Evolutionary conservation across 1,140 invertebrate genomes (phyloP).

Genomic region (Subanguina moxae): DNA sequence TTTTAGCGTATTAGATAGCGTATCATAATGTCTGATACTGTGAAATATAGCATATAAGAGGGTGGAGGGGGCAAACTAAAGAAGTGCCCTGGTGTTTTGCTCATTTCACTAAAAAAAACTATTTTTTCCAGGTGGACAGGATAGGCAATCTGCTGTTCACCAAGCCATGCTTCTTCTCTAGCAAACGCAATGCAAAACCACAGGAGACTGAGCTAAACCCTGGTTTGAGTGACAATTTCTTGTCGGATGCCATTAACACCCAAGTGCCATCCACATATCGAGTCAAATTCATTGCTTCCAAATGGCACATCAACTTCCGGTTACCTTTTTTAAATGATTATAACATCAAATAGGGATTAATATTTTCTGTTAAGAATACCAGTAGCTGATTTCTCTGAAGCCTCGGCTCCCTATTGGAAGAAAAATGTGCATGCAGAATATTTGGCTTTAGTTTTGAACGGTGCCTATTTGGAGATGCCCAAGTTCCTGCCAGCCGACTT

Average conservation of each 20-base stretch:
- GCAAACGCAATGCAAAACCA: neutral
- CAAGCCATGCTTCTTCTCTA: slow-evolving; percentile 21
- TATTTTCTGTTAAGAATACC: slow-evolving; percentile 31
- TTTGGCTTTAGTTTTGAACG: slow-evolving; percentile 22
- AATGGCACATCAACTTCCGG: slow-evolving; percentile 37
- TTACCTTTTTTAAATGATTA: neutral
- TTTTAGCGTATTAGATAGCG: too few species aligned
- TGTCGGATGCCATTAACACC: neutral
- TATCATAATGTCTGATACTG: too few species aligned
- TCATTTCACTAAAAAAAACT: too few species aligned
- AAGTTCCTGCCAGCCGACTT: slow-evolving; percentile 31
- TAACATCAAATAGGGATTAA: neutral
- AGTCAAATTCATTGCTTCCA: slow-evolving; percentile 32
- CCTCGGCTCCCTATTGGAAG: neutral
- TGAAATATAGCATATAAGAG: too few species aligned
- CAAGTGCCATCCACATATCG: slow-evolving; percentile 29
- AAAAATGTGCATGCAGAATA: slow-evolving; percentile 31
- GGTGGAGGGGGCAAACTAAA: too few species aligned
- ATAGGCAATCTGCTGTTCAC: slow-evolving; percentile 21
- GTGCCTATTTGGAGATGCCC: slow-evolving; percentile 32
- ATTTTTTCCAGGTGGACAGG: slow-evolving; percentile 24
- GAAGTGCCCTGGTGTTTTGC: too few species aligned
- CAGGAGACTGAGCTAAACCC: neutral
- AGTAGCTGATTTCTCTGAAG: slow-evolving; percentile 22
- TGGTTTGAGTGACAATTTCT: slow-evolving; percentile 29